Percentiles rank a stretch among this genome's conserved stretches.
Evolutionary conservation across 2,797 vertebrate species (phyloP).

Genomic region (Furcifer pardalis): DNA sequence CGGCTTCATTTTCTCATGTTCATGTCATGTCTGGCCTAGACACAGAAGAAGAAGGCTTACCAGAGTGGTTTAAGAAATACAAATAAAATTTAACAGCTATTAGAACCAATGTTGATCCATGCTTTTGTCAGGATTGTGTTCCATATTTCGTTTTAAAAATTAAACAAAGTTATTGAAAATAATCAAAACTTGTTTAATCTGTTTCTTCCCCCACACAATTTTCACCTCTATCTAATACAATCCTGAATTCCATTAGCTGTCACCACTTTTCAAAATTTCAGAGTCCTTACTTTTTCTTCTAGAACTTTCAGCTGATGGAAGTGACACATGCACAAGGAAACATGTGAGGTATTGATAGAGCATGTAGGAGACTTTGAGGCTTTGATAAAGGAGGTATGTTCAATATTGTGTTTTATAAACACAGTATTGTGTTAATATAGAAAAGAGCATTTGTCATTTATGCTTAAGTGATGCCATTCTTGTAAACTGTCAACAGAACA

Average conservation of each 20-base stretch:
- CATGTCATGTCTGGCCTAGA: no score
- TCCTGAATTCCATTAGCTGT: neutral
- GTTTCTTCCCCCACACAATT: neutral
- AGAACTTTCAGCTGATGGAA: conserved; percentile 44
- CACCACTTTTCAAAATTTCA: neutral
- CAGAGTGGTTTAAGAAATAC: neutral
- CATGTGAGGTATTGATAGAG: conserved; percentile 49
- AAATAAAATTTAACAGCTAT: neutral
- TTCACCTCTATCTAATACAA: neutral
- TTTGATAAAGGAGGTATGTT: conserved; percentile 57
- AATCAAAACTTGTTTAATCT: neutral
- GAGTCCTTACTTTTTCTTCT: neutral
- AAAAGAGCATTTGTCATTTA: neutral
- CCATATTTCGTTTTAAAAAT: neutral
- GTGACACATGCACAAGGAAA: neutral
- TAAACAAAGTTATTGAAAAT: neutral
- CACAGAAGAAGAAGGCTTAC: no score
- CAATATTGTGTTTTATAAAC: conserved; percentile 1
- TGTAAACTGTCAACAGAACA: conserved; percentile 68
- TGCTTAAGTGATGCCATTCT: conserved; percentile 69
- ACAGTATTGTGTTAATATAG: neutral
- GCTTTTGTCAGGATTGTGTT: neutral
- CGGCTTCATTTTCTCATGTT: no score
- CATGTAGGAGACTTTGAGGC: conserved; percentile 63
- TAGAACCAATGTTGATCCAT: neutral